These are phyloP conservation scores for Ctenopoma kingsleyae DNA, from an alignment of 2,797 vertebrate genomes.

Conservation along the genomic window DNA sequence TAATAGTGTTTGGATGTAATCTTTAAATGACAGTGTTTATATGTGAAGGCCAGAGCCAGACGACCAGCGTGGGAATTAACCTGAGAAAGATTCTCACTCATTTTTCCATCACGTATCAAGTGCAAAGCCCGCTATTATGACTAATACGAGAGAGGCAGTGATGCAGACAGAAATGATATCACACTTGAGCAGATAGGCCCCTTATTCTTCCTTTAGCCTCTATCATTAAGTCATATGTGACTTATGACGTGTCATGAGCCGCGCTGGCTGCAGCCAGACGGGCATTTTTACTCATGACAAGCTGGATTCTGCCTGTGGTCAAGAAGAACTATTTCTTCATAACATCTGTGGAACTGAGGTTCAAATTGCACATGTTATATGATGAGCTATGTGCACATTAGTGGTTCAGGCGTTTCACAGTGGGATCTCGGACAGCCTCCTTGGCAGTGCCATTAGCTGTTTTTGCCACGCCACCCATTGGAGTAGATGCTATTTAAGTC, in stretches of 20 bases:
- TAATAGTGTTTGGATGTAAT: slow-evolving; percentile 75
- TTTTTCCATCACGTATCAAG: slow-evolving; percentile 71
- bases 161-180: slow-evolving; percentile 77
- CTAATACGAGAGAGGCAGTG: slow-evolving; percentile 71
- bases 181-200: slow-evolving; percentile 70
- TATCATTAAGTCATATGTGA: slow-evolving; percentile 78
- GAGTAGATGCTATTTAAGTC: slow-evolving; percentile 12
- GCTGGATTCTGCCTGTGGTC: slow-evolving; percentile 35
- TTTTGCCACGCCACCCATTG: slow-evolving; percentile 16
- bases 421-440: slow-evolving; percentile 12
- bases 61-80: slow-evolving; percentile 68
- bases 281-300: slow-evolving; percentile 55
- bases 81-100: slow-evolving; percentile 58
- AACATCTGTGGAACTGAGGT: slow-evolving; percentile 35
- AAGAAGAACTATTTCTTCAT: slow-evolving; percentile 46
- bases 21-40: slow-evolving; percentile 79
- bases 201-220: slow-evolving; percentile 75
- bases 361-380: slow-evolving; percentile 49
- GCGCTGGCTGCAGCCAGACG: slow-evolving; percentile 45
- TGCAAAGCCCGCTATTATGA: slow-evolving; percentile 71
- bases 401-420: slow-evolving; percentile 25
- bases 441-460: slow-evolving; percentile 14
- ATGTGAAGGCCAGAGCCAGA: slow-evolving; percentile 54
- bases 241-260: slow-evolving; percentile 67
- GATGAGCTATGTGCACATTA: slow-evolving; percentile 55